phyloP scores from a whole-genome alignment of 2,797 vertebrate genomes.

The Amazona ochrocephala region DNA sequence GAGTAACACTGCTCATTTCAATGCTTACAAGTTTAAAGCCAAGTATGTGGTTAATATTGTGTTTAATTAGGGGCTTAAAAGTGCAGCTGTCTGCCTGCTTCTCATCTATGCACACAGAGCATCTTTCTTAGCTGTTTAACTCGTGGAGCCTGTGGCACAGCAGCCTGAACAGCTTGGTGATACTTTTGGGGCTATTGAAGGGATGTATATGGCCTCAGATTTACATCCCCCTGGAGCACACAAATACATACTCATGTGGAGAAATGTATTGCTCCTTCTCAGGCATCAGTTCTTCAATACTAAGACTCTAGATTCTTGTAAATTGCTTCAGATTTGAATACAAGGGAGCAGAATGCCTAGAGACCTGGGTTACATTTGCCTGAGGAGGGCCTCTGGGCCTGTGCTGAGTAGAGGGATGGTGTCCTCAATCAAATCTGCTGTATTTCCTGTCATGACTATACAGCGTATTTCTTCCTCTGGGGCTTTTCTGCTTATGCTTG shows the following conservation, averaged over 20 bases:
- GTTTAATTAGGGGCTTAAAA: constrained; percentile 1
- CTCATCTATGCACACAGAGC: not conserved
- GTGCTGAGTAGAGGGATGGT: not conserved
- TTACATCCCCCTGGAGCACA: not conserved
- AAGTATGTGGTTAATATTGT: not conserved
- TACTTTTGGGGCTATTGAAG: not conserved
- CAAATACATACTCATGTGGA: rapidly evolving
- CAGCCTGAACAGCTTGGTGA: not conserved
- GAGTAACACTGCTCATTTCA: not conserved
- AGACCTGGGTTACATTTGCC: not conserved
- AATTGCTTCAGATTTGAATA: not conserved
- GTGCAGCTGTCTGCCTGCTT: not conserved
- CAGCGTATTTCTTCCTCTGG: not conserved
- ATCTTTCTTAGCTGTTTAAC: not conserved
- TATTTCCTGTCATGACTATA: constrained; percentile 5
- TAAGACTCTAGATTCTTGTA: not conserved
- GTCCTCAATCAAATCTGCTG: not conserved
- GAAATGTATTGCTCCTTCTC: not conserved
- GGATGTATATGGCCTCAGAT: not conserved
- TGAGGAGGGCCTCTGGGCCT: not conserved
- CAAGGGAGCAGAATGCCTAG: not conserved
- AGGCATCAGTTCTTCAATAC: not conserved
- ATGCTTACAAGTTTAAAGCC: not conserved
- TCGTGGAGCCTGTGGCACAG: not conserved
- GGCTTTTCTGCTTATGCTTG: constrained; percentile 16